These are phyloP conservation scores for Thereuonema tuberculata DNA, from an alignment of 1,140 invertebrate genomes.

Conservation along the genomic window DNA sequence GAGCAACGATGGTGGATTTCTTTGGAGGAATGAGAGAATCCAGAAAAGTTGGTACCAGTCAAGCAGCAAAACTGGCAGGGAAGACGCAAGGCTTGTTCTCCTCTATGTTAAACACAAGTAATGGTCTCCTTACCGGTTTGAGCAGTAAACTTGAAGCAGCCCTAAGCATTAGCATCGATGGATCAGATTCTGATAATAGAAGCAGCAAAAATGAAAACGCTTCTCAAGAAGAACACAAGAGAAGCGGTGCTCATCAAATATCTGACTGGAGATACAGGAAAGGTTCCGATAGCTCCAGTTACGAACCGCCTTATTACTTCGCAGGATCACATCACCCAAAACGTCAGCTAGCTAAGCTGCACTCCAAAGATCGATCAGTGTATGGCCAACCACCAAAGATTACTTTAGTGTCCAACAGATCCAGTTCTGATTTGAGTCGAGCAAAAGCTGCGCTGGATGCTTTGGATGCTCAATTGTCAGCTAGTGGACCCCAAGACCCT, in stretches of 20 bases:
- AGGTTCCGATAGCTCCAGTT: background rate
- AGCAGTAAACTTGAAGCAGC: conserved; percentile 5
- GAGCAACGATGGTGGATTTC: conserved; percentile 10
- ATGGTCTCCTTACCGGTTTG: background rate
- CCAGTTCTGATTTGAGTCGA: background rate
- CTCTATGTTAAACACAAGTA: conserved; percentile 3
- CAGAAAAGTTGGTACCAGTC: background rate
- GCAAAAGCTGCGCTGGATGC: background rate
- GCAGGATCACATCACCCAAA: conserved; percentile 6
- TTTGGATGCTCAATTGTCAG: background rate
- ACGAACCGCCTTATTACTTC: conserved; percentile 2
- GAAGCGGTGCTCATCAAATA: no score
- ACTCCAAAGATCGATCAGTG: background rate
- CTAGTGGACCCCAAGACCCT: background rate
- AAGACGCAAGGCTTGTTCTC: conserved; percentile 1
- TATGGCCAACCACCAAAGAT: background rate
- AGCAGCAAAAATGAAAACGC: background rate
- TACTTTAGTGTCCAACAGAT: background rate
- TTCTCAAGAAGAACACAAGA: background rate
- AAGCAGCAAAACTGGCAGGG: background rate
- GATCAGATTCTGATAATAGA: background rate
- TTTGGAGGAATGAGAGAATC: background rate
- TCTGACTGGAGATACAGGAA: background rate
- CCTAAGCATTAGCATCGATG: conserved; percentile 1
- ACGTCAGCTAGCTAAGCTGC: background rate